Evolutionary conservation across 2,113 vertebrate species (phyloP), one percentile per base, ranked within the genome.

Genomic region (Anhinga anhinga): DNA sequence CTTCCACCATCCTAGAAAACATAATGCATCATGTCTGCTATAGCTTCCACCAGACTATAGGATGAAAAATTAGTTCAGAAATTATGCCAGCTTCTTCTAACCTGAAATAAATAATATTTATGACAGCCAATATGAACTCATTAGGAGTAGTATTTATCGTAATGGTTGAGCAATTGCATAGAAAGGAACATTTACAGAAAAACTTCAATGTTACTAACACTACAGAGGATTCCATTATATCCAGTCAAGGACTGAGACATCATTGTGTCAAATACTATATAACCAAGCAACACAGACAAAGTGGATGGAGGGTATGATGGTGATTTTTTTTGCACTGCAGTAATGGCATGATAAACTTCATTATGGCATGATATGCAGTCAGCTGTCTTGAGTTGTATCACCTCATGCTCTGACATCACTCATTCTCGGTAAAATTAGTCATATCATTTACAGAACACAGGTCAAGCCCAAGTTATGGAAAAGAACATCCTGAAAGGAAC

Each of bases 241-340:
- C 47, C 25, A 30, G 19, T 23, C n/a, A 77, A 61, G 12, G 19
- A 40, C 45, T 23, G 14, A 25, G 47, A 19, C 18, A 53, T 47
- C 76, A 17, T 15, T 21, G 10, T 20, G 5, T 8, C 16, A 22
- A 8, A 8, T 10, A 18, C 7, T 47, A 2, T 4, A 67, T 1
- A n/a, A 15, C 19, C 22, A 80, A 32, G 40, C 7, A 61, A 69
- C 11, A 44, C 3, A 53, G 17, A 58, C 9, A 27, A 81, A 81
- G 15, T 1, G 1, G 5, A 20, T 23, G 4, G 6, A 78, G 27
- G n/a, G 53, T 19, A 13, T 11, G 4, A 42, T 7, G 11, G 40
- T 16, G 11, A 17, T 25, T 5, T 27, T 40, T 55, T 69, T 62
- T 65, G 4, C 8, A 13, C 3, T 53, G 12, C 3, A 58, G 17